A percentile compares a stretch with the other conserved stretches of the same genome.
Conservation (phyloP, 2,888 invertebrate genomes). For the Ophonus ardosiacus region DNA sequence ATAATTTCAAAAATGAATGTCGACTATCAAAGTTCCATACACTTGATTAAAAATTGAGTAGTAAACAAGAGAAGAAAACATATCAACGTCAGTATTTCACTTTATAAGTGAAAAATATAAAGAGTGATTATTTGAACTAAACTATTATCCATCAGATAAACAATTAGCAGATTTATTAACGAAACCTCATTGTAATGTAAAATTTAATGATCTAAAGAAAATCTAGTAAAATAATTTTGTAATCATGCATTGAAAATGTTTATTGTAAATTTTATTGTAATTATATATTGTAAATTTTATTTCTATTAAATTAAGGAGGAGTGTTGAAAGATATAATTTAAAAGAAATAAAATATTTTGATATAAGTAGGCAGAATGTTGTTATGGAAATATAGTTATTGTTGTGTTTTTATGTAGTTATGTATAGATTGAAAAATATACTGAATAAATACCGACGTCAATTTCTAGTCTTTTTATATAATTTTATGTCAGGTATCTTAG, state of each 20-base stretch:
- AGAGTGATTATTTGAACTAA: slow-evolving; percentile 58
- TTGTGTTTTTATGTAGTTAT: too few species aligned
- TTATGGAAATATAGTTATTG: too few species aligned
- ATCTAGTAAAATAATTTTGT: too few species aligned
- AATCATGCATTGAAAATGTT: too few species aligned
- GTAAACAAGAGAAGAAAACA: slow-evolving; percentile 65
- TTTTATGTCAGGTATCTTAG: too few species aligned
- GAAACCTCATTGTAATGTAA: slow-evolving; percentile 63
- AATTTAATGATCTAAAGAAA: slow-evolving; percentile 53
- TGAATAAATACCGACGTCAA: neutral
- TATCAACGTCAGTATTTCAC: slow-evolving; percentile 66
- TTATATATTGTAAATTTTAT: neutral
- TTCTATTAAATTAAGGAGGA: neutral
- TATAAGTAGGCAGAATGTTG: too few species aligned
- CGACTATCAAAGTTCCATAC: slow-evolving; percentile 66
- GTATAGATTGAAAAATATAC: too few species aligned
- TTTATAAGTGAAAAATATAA: slow-evolving; percentile 59
- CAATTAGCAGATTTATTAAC: slow-evolving; percentile 67
- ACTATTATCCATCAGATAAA: slow-evolving; percentile 64
- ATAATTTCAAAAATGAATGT: slow-evolving; percentile 57
- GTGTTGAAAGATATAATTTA: too few species aligned
- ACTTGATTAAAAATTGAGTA: slow-evolving; percentile 64
- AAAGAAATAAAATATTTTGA: too few species aligned
- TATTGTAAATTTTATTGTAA: neutral
- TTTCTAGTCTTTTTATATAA: too few species aligned